A percentile compares a stretch with the other conserved stretches of the same genome.
Conservation (phyloP, 2,888 invertebrate genomes). For the Lithophane socia region DNA sequence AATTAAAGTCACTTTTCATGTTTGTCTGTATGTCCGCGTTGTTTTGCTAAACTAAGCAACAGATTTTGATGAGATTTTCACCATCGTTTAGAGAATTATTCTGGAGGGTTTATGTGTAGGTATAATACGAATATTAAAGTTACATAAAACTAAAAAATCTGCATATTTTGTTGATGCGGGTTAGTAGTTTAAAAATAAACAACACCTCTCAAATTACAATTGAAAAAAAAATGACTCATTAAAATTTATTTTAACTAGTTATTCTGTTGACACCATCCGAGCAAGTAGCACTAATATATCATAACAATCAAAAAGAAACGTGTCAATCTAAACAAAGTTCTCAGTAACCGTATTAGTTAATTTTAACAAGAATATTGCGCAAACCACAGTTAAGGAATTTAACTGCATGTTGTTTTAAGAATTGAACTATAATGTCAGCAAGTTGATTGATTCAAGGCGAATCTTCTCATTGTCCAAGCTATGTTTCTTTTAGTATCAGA, state of each 20-base stretch:
- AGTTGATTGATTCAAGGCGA: conserved; percentile 34
- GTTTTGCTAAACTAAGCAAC: too few relatives aligned
- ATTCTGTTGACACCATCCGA: conserved; percentile 1
- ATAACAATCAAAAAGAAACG: conserved; percentile 65
- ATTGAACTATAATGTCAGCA: conserved; percentile 56
- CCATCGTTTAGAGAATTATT: too few relatives aligned
- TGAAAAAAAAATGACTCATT: not conserved
- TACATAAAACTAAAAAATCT: too few relatives aligned
- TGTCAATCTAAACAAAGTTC: conserved; percentile 64
- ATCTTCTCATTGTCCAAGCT: conserved; percentile 50
- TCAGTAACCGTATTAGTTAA: conserved; percentile 68
- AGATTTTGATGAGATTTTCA: too few relatives aligned
- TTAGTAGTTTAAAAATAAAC: not conserved
- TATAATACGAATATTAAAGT: too few relatives aligned
- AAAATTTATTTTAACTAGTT: not conserved
- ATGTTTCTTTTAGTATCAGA: conserved; percentile 32
- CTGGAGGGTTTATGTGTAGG: too few relatives aligned
- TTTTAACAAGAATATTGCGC: conserved; percentile 68
- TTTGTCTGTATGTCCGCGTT: too few relatives aligned
- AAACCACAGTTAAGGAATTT: conserved; percentile 63
- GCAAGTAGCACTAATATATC: conserved; percentile 18
- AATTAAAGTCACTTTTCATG: too few relatives aligned
- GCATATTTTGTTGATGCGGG: too few relatives aligned
- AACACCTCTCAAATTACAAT: not conserved
- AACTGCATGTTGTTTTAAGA: conserved; percentile 66